phyloP scores from a whole-genome alignment of 2,797 vertebrate genomes.

The Eulemur coronatus region DNA sequence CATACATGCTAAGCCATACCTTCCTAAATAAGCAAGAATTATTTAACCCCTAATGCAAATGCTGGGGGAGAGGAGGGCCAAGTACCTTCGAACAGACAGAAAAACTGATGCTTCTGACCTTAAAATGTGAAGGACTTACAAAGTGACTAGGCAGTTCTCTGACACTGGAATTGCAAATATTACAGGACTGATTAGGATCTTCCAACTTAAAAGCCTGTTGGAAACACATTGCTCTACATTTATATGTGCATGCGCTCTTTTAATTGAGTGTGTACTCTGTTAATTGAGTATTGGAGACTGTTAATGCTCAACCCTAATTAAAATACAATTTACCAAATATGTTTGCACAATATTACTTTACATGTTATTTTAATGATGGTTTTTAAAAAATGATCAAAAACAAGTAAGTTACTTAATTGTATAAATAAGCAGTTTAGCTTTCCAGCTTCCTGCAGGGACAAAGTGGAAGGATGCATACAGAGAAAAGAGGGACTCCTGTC shows the following conservation, averaged over 20 bases:
- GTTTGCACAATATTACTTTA: conserved; percentile 38
- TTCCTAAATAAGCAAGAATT: neutral
- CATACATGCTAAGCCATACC: neutral
- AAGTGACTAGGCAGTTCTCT: neutral
- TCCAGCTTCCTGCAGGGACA: neutral
- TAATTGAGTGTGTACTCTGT: neutral
- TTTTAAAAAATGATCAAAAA: neutral
- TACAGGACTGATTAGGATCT: neutral
- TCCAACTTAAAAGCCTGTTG: neutral
- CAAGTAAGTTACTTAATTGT: neutral
- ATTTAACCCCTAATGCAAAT: neutral
- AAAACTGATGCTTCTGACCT: neutral
- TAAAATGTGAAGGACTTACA: neutral
- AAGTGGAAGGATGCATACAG: neutral
- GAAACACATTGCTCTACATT: neutral
- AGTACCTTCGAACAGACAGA: neutral
- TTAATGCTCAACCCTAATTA: neutral
- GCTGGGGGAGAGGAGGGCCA: no score
- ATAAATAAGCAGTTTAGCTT: neutral
- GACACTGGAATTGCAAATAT: neutral
- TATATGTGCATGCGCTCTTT: neutral
- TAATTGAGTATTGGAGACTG: neutral
- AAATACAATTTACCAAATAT: conserved; percentile 53
- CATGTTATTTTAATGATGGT: conserved; percentile 10
- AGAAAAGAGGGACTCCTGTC: neutral